Evolutionary conservation across 1,140 invertebrate genomes (phyloP).

Genomic region (Danaus melanippus): DNA sequence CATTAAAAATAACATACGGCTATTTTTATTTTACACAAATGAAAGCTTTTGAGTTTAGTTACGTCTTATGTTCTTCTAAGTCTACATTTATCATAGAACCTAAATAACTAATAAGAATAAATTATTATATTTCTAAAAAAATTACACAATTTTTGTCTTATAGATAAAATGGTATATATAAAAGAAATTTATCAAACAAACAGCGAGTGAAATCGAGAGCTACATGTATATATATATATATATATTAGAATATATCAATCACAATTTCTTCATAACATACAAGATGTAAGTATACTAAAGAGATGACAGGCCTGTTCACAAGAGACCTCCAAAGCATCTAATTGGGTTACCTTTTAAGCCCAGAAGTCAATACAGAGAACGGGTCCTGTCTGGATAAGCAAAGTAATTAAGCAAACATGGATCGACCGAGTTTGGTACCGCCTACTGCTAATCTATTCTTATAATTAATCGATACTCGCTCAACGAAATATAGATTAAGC

Average conservation of each 20-base stretch:
- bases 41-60: too few relatives aligned
- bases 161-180: background rate
- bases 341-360: conserved; percentile 33
- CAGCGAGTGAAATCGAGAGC: background rate
- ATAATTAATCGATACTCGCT: conserved; percentile 51
- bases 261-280: too few relatives aligned
- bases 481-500: conserved; percentile 46
- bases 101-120: too few relatives aligned
- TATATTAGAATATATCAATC: background rate
- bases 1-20: too few relatives aligned
- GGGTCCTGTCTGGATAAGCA: conserved; percentile 29
- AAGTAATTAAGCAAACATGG: conserved; percentile 55
- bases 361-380: conserved; percentile 29
- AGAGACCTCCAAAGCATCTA: conserved; percentile 12
- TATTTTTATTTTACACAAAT: too few relatives aligned
- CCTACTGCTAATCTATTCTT: conserved; percentile 53
- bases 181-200: background rate
- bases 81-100: too few relatives aligned
- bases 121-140: too few relatives aligned
- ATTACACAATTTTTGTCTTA: background rate
- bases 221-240: background rate
- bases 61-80: too few relatives aligned
- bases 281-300: too few relatives aligned
- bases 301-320: background rate
- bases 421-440: conserved; percentile 42